Conservation (phyloP, 2,888 invertebrate species). For the Neoascia interrupta region DNA sequence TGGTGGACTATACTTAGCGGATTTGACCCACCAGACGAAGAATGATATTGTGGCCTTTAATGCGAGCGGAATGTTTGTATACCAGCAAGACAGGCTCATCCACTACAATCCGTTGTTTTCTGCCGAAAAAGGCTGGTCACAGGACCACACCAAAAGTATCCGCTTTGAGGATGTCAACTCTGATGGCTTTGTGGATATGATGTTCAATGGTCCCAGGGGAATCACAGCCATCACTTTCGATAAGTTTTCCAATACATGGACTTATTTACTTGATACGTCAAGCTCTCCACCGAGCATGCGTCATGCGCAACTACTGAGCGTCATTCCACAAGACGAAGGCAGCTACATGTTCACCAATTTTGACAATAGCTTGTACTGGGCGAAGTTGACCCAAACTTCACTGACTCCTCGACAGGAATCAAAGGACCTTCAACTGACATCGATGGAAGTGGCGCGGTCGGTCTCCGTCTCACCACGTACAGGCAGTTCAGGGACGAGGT, state of each 20-base stretch:
- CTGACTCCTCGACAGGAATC: background rate
- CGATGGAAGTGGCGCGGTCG: background rate
- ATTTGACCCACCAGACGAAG: conserved; percentile 7
- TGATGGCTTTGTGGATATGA: conserved; percentile 15
- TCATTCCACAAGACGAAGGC: background rate
- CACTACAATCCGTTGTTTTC: conserved; percentile 28
- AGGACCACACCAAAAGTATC: background rate
- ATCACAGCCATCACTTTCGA: conserved; percentile 6
- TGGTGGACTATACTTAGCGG: background rate
- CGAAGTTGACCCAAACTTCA: background rate
- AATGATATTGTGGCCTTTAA: conserved; percentile 28
- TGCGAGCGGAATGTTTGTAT: conserved; percentile 27
- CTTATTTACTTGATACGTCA: background rate
- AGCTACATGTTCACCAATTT: background rate
- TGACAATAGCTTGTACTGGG: background rate
- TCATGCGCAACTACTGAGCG: conserved; percentile 8
- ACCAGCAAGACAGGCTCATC: conserved; percentile 2
- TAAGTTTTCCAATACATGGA: background rate
- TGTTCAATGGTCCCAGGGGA: conserved; percentile 30
- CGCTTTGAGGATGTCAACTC: conserved; percentile 8
- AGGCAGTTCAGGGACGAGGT: too few relatives aligned
- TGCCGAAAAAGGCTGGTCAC: conserved; percentile 17
- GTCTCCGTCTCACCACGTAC: background rate
- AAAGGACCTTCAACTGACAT: too few relatives aligned
- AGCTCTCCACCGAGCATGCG: conserved; percentile 9